Base-by-base conservation (phyloP, 2,797 vertebrate genomes). In the Hirundo rustica region DNA sequence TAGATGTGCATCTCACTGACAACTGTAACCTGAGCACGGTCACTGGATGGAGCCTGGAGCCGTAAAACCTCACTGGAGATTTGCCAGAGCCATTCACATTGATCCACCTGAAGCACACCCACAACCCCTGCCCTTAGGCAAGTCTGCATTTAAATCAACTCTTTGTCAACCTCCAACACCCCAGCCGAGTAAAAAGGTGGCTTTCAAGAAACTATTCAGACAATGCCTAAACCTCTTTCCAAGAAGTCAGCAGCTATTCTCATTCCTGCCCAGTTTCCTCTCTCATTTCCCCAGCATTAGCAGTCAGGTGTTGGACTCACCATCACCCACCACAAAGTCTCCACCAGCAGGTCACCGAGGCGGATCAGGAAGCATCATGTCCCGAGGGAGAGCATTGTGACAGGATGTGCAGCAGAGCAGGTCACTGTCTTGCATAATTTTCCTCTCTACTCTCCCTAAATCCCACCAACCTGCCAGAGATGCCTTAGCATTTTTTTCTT, bases 131-230 rank as follows among this genome's bases (percentile, higher is more conserved):
- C 92, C 95, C 13, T n/a, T 32, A 88, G 92, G 88, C 90, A 80
- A 82, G 70, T 58, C 84, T 82, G 92, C 92, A 95, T 90, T 79
- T 91, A 89, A 93, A 94, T 94, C 74, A 78, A 72, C 36, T 61
- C 88, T 94, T 95, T 96, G 74, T 84, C 73, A 93, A 74, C 67
- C 26, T 73, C 55, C 60, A 84, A 53, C 22, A 51, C 26, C 21
- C 45, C 50, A 67, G 3, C 16, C 1, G 2, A 75, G 44, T 60
- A 70, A 91, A 87, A 90, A 77, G 6, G 5, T 13, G 42, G 48
- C 86, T 85, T 94, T 86, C 88, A 79, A 73, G 51, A 92, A 95
- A 72, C 76, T 73, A 83, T 84, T 75, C 65, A 36, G 85, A 85
- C 76, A 91, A 88, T 32, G 62, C n/a, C 40, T 30, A 34, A 89